These are phyloP conservation scores for Penaeus japonicus DNA, from an alignment of 1,140 invertebrate genomes.

Conservation along the genomic window DNA sequence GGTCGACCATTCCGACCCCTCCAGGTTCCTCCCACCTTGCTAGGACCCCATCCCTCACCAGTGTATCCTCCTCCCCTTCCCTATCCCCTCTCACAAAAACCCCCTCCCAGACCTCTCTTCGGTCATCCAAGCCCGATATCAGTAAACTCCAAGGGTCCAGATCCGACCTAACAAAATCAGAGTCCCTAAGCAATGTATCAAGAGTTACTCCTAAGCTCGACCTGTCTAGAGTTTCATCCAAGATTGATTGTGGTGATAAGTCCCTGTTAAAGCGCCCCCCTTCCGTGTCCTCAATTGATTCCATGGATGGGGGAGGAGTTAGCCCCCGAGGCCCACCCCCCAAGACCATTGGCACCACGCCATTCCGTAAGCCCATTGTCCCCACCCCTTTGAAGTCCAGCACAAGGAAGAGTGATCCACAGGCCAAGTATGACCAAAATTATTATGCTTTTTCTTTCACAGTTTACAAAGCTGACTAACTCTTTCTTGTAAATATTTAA, in stretches of 20 bases:
- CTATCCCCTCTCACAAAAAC: slow-evolving; percentile 14
- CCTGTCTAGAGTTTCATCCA: slow-evolving; percentile 39
- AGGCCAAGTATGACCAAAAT: slow-evolving; percentile 36
- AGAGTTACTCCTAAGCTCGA: slow-evolving; percentile 32
- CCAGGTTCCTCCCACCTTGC: slow-evolving; percentile 16
- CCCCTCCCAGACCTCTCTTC: slow-evolving; percentile 44
- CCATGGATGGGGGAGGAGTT: background rate
- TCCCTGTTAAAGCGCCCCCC: slow-evolving; percentile 44
- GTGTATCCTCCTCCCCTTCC: slow-evolving; percentile 29
- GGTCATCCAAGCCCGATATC: slow-evolving; percentile 14
- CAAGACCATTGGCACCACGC: background rate
- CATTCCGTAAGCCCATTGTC: slow-evolving; percentile 27
- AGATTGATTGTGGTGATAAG: slow-evolving; percentile 48
- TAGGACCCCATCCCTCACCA: slow-evolving; percentile 47
- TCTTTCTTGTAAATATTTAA: too few species aligned
- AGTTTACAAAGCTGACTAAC: background rate
- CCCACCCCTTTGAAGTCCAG: slow-evolving; percentile 38
- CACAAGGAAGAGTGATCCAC: slow-evolving; percentile 25
- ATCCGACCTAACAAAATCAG: slow-evolving; percentile 35
- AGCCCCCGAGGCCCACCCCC: background rate
- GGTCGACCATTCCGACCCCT: background rate
- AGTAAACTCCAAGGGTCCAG: slow-evolving; percentile 14
- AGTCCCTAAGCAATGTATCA: slow-evolving; percentile 33
- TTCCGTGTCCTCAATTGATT: slow-evolving; percentile 39
- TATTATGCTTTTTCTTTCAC: background rate